Evolutionary conservation across 2,113 vertebrate genomes (phyloP).

Genomic region (Rhabdomys dilectus): DNA sequence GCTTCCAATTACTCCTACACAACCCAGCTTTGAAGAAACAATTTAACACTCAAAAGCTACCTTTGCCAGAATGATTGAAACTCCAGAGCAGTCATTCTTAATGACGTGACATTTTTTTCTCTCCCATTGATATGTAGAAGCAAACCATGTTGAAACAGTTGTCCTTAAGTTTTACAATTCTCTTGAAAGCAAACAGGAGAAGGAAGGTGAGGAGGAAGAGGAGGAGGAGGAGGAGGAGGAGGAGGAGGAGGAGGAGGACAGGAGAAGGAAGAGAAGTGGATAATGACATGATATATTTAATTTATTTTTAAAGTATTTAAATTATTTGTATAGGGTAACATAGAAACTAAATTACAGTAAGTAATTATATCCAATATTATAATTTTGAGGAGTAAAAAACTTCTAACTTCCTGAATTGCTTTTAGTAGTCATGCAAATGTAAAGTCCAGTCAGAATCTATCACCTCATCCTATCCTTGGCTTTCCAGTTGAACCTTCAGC

Average conservation of each 20-base stretch:
- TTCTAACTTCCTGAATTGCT: background rate
- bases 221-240: too few species aligned
- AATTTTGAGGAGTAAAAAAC: slow-evolving; percentile 6
- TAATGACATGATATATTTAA: background rate
- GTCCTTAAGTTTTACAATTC: background rate
- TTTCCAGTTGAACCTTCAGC: background rate
- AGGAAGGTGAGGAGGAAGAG: too few species aligned
- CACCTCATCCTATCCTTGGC: background rate
- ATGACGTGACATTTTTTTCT: background rate
- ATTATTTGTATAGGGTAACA: background rate
- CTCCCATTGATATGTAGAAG: background rate
- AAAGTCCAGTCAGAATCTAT: background rate
- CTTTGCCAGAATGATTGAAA: background rate
- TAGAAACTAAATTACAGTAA: slow-evolving; percentile 20
- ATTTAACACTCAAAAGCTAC: background rate
- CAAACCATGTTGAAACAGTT: background rate
- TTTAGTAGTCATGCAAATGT: background rate
- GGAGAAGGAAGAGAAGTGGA: background rate
- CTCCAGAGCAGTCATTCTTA: background rate
- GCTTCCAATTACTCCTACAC: background rate
- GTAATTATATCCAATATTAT: background rate
- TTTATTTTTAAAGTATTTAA: slow-evolving; percentile 22
- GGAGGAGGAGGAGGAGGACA: background rate
- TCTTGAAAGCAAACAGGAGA: slow-evolving; percentile 5
- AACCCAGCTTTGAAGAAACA: background rate